Conservation (phyloP, 2,888 invertebrate genomes). For the Ceramica pisi region DNA sequence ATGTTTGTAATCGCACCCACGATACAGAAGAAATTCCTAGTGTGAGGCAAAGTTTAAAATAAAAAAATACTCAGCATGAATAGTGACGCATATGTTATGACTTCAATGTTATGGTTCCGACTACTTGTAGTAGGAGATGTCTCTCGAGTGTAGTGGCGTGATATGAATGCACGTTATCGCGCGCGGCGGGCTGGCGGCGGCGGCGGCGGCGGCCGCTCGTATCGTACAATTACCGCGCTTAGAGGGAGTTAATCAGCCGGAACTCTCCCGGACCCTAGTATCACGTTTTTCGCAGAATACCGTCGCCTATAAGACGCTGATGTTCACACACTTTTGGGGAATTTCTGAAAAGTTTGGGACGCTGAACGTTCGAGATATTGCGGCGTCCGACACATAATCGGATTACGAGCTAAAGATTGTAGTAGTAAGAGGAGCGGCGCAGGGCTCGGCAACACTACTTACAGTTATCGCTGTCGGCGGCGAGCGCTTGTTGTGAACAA, state of each 20-base stretch:
- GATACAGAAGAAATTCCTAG: too few species aligned
- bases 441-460: not conserved
- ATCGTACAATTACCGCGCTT: not conserved
- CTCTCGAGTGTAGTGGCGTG: not conserved
- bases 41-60: too few species aligned
- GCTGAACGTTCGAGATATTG: not conserved
- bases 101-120: not conserved
- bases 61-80: too few species aligned
- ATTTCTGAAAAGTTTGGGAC: constrained; percentile 14
- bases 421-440: not conserved
- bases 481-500: constrained; percentile 22
- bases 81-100: constrained; percentile 7
- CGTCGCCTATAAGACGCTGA: not conserved
- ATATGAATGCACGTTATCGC: constrained; percentile 1
- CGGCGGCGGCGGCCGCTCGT: not conserved
- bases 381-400: constrained; percentile 26
- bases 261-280: not conserved
- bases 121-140: not conserved
- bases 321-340: not conserved
- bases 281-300: constrained; percentile 12
- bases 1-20: too few species aligned
- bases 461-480: not conserved
- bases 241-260: constrained; percentile 15
- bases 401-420: constrained; percentile 17
- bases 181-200: not conserved